A percentile compares a stretch with the other conserved stretches of the same genome.
Evolutionary conservation across 1,140 invertebrate species (phyloP).

Genomic region (Drosophila bipectinata): DNA sequence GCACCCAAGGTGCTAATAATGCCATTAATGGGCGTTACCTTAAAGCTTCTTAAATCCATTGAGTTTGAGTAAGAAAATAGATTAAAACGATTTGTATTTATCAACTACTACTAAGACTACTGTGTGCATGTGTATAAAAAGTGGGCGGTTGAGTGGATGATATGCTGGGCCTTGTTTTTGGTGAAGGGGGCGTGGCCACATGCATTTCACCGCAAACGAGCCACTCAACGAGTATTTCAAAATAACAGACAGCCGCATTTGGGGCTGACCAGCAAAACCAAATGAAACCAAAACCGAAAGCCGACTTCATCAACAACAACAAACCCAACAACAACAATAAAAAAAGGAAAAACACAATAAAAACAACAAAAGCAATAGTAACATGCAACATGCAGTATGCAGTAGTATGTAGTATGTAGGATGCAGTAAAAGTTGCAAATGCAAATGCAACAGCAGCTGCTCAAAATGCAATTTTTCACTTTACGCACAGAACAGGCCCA

Average conservation of each 20-base stretch:
- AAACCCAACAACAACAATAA: conserved; percentile 32
- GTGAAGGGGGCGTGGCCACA: conserved; percentile 52
- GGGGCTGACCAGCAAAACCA: conserved; percentile 76
- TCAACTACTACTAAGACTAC: not conserved
- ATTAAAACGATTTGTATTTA: not conserved
- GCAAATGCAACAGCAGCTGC: conserved; percentile 59
- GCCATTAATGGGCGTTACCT: conserved; percentile 9
- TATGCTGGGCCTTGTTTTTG: conserved; percentile 2
- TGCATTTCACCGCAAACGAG: conserved; percentile 77
- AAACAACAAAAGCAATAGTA: conserved; percentile 15
- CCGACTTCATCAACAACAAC: conserved; percentile 76
- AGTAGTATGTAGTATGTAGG: conserved; percentile 34
- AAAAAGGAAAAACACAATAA: not conserved
- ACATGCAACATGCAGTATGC: conserved; percentile 41
- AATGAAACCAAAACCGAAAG: conserved; percentile 77
- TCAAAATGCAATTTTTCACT: conserved; percentile 82
- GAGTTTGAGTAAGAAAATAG: not conserved
- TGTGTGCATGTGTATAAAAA: not conserved
- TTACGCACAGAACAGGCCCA: conserved; percentile 30
- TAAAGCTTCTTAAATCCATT: not conserved
- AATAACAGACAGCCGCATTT: conserved; percentile 75
- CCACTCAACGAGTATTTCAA: conserved; percentile 80
- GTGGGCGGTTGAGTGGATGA: not conserved
- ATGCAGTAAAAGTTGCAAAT: conserved; percentile 30
- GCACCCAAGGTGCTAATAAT: conserved; percentile 53